Percentiles rank a stretch among this genome's conserved stretches.
Evolutionary conservation across 2,797 vertebrate species (phyloP).

Genomic region (Silurus aristotelis): DNA sequence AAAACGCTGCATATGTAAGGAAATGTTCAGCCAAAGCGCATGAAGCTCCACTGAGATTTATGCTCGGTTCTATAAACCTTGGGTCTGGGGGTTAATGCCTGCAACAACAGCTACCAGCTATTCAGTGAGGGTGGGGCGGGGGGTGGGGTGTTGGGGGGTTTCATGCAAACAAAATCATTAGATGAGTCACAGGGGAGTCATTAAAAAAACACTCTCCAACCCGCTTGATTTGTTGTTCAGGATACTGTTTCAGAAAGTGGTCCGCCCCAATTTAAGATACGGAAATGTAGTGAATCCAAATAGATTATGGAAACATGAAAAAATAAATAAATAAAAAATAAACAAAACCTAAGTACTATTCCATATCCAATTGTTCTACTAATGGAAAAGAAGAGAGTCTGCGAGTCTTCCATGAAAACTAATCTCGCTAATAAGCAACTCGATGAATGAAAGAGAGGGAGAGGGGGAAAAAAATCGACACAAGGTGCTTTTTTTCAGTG

Average conservation of each 20-base stretch:
- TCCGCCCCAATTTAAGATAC: constrained; percentile 32
- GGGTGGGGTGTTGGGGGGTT: not conserved
- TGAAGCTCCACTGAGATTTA: constrained; percentile 44
- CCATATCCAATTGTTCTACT: constrained; percentile 56
- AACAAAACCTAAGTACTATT: constrained; percentile 41
- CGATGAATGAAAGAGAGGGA: constrained; percentile 43
- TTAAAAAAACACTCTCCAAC: constrained; percentile 23
- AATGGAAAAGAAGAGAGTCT: constrained; percentile 51
- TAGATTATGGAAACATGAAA: constrained; percentile 40
- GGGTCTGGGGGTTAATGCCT: constrained; percentile 46
- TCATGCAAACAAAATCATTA: constrained; percentile 39
- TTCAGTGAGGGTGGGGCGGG: not conserved
- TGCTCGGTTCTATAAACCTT: constrained; percentile 45
- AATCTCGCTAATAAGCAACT: constrained; percentile 58
- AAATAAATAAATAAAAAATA: constrained; percentile 29
- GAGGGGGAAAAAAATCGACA: not conserved
- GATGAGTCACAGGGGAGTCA: constrained; percentile 49
- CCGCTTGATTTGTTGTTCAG: constrained; percentile 30
- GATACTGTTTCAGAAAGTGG: not conserved
- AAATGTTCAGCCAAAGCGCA: constrained; percentile 45
- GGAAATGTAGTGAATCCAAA: constrained; percentile 25
- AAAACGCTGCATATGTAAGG: constrained; percentile 58
- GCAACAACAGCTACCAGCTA: constrained; percentile 43
- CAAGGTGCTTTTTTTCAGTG: constrained; percentile 47
- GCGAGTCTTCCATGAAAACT: constrained; percentile 46